Evolutionary conservation across 2,888 invertebrate species (phyloP).

Genomic region (Augiades crinisus): DNA sequence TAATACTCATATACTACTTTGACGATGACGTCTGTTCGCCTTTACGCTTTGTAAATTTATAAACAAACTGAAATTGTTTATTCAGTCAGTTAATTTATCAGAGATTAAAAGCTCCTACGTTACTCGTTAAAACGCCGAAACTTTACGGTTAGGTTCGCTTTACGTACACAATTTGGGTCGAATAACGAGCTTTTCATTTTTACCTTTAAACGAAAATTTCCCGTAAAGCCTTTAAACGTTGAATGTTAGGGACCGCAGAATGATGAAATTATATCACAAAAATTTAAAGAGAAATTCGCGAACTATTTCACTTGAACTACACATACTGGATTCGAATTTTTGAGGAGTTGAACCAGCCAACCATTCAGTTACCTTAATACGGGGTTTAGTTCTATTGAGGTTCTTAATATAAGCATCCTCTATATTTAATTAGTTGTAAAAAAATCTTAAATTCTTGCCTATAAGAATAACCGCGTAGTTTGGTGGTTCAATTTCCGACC

Average conservation of each 20-base stretch:
- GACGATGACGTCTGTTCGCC: neutral
- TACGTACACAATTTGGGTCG: conserved; percentile 51
- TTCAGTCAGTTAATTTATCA: conserved; percentile 37
- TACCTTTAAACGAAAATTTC: conserved; percentile 51
- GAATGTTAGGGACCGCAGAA: conserved; percentile 40
- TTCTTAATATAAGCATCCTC: conserved; percentile 16
- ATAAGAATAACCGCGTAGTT: too few relatives aligned
- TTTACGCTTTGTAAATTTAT: neutral
- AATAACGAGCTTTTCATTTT: conserved; percentile 52
- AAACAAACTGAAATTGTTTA: conserved; percentile 22
- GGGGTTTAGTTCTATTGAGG: conserved; percentile 13
- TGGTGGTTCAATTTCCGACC: too few relatives aligned
- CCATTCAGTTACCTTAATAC: conserved; percentile 20
- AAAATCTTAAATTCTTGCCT: too few relatives aligned
- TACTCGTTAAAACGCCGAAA: conserved; percentile 52
- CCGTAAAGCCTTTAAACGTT: conserved; percentile 45
- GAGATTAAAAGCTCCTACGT: conserved; percentile 40
- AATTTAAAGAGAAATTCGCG: conserved; percentile 39
- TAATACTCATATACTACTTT: neutral
- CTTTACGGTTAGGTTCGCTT: conserved; percentile 52
- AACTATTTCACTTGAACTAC: conserved; percentile 38
- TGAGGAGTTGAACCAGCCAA: conserved; percentile 14
- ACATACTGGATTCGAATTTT: conserved; percentile 26
- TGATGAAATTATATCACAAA: conserved; percentile 49
- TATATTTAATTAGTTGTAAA: conserved; percentile 9